These are phyloP conservation scores for Strix aluco DNA, from an alignment of 2,113 vertebrate species.

Conservation along the genomic window DNA sequence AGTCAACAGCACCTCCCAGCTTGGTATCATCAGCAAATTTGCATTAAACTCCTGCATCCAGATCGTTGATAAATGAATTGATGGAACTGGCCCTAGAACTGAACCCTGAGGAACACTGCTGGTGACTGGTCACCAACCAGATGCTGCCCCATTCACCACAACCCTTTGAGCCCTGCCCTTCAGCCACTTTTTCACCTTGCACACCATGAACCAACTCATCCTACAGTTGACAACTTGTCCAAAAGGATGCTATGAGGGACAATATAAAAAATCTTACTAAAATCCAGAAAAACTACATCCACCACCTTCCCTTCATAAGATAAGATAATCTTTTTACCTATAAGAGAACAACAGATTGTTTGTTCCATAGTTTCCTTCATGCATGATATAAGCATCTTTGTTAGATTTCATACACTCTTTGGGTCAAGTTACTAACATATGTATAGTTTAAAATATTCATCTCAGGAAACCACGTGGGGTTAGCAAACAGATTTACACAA, in stretches of 20 bases:
- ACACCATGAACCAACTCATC: not conserved
- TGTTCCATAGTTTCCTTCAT: not conserved
- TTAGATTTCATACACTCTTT: not conserved
- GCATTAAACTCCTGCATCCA: not conserved
- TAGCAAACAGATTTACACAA: not conserved
- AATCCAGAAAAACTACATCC: not conserved
- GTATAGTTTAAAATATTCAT: constrained; percentile 14
- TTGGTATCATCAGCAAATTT: not conserved
- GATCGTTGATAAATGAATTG: not conserved
- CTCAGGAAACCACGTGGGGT: not conserved
- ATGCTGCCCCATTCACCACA: not conserved
- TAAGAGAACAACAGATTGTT: not conserved
- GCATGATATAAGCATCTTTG: not conserved
- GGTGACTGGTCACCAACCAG: not conserved
- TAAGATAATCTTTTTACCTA: not conserved
- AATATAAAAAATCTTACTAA: not conserved
- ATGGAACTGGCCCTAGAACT: not conserved
- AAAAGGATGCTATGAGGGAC: not conserved
- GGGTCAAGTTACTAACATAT: not conserved
- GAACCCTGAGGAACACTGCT: not conserved
- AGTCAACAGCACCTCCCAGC: not conserved
- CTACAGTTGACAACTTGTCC: not conserved
- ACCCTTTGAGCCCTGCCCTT: not conserved
- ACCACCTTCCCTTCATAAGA: not conserved
- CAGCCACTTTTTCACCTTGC: not conserved